A percentile compares a stretch with the other conserved stretches of the same genome.
phyloP scores from a whole-genome alignment of 2,888 invertebrate genomes.

The Drosophila greeni region DNA sequence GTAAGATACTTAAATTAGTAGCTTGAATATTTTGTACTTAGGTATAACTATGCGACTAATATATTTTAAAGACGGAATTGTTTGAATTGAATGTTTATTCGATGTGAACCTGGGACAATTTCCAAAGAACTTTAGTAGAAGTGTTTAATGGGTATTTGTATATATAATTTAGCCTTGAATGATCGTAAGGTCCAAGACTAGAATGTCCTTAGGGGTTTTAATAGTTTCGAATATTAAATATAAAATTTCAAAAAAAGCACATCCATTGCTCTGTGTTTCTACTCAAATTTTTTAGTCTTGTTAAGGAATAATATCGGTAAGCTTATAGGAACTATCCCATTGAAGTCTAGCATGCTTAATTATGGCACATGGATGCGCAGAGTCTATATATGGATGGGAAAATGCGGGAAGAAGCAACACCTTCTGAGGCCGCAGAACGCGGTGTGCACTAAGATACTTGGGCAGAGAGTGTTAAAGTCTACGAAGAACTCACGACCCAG shows the following conservation, averaged over 20 bases:
- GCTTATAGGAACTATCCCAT: not conserved
- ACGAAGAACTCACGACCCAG: not conserved
- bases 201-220: not conserved
- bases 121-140: not conserved
- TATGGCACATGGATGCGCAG: conserved; percentile 15
- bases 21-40: not conserved
- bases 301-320: conserved; percentile 2
- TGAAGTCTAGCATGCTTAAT: conserved; percentile 10
- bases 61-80: not conserved
- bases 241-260: not conserved
- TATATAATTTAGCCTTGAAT: not conserved
- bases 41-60: not conserved
- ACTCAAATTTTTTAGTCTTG: conserved; percentile 1
- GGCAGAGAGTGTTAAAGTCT: not conserved
- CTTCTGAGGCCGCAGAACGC: not conserved
- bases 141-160: no score
- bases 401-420: not conserved
- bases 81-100: not conserved
- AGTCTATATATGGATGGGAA: conserved; percentile 8
- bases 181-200: not conserved
- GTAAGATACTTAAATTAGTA: not conserved
- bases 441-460: not conserved
- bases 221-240: not conserved
- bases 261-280: not conserved
- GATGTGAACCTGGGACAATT: no score